phyloP scores from a whole-genome alignment of 2,888 invertebrate genomes.

The Galerucella calmariensis region DNA sequence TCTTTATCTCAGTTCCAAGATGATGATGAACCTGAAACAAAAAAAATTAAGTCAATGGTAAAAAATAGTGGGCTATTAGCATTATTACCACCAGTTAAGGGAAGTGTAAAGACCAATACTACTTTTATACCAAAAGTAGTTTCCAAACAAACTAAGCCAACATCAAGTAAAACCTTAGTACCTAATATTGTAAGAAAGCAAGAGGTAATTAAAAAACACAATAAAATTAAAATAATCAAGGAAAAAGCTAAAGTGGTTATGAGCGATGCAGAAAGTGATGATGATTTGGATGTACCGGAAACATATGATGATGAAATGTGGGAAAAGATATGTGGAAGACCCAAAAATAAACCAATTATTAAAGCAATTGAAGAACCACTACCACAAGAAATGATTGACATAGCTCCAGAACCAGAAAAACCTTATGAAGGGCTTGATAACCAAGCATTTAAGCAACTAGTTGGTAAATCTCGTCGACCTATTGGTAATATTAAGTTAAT shows the following conservation, averaged over 20 bases:
- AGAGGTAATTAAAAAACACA: slow-evolving; percentile 42
- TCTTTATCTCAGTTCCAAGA: slow-evolving; percentile 54
- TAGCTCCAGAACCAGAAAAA: slow-evolving; percentile 65
- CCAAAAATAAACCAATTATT: slow-evolving; percentile 65
- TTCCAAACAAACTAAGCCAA: slow-evolving; percentile 42
- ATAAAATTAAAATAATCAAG: slow-evolving; percentile 34
- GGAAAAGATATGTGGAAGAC: slow-evolving; percentile 65
- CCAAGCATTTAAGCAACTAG: slow-evolving; percentile 73
- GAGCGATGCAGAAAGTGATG: slow-evolving; percentile 55
- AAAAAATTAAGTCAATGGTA: slow-evolving; percentile 48
- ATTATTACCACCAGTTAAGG: slow-evolving; percentile 56
- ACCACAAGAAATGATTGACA: slow-evolving; percentile 63
- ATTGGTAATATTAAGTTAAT: slow-evolving; percentile 79
- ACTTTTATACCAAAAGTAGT: slow-evolving; percentile 54
- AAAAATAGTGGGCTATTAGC: slow-evolving; percentile 55
- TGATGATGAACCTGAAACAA: slow-evolving; percentile 48
- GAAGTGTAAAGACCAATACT: slow-evolving; percentile 49
- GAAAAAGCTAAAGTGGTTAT: slow-evolving; percentile 34
- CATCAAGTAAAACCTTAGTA: slow-evolving; percentile 19
- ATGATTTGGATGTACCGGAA: slow-evolving; percentile 60
- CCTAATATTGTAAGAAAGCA: slow-evolving; percentile 45
- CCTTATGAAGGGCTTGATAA: slow-evolving; percentile 67
- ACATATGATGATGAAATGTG: slow-evolving; percentile 64
- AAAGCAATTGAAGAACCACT: slow-evolving; percentile 64
- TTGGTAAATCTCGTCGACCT: slow-evolving; percentile 74